phyloP scores from a whole-genome alignment of 2,113 vertebrate species.

The Coturnix japonica region DNA sequence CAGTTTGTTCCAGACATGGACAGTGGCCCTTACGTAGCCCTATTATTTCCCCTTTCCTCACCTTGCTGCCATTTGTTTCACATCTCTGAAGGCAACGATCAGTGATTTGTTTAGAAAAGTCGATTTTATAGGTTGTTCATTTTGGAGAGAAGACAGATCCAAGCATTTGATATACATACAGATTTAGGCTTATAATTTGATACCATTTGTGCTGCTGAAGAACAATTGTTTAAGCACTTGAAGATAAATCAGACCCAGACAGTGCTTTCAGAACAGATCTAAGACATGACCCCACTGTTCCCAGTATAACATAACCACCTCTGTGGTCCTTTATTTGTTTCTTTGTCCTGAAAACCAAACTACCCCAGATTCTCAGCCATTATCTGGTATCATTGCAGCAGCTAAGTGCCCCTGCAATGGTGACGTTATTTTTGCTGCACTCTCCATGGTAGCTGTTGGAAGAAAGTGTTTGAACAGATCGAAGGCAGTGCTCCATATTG shows the following conservation, averaged over 20 bases:
- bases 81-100: neutral
- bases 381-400: too few relatives aligned
- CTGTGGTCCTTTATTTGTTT: neutral
- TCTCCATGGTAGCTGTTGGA: neutral
- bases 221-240: neutral
- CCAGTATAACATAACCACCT: neutral
- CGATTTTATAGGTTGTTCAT: neutral
- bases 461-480: neutral
- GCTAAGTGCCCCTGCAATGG: rapidly evolving
- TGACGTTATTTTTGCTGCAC: rapidly evolving
- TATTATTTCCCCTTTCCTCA: neutral
- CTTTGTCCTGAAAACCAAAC: neutral
- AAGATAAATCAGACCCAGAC: neutral
- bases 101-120: neutral
- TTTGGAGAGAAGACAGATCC: neutral
- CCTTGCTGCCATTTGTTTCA: rapidly evolving
- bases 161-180: neutral
- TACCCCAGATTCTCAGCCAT: rapidly evolving
- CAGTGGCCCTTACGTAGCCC: too few relatives aligned
- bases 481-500: rapidly evolving
- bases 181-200: neutral
- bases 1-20: neutral
- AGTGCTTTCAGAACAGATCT: neutral
- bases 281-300: neutral
- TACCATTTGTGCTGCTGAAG: neutral